Evolutionary conservation across 2,113 vertebrate species (phyloP).

Genomic region (Aegypius monachus): DNA sequence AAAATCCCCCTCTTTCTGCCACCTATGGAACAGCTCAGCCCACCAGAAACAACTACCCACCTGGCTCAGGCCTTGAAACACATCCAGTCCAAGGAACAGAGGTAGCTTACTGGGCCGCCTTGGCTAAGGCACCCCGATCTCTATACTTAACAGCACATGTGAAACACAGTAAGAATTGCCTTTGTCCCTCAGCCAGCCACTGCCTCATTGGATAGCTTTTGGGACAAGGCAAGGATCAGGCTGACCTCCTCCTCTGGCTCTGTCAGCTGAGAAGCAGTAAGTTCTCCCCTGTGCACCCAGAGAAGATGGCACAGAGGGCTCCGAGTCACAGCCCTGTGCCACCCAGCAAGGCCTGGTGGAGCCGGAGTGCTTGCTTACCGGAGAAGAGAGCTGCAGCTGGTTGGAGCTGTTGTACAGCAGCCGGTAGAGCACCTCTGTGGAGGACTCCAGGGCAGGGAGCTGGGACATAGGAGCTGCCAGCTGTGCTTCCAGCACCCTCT

Average conservation of each 20-base stretch:
- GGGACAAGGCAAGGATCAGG: neutral
- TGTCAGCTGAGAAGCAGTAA: neutral
- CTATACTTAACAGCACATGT: neutral
- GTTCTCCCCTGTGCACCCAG: neutral
- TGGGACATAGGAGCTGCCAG: neutral
- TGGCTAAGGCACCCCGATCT: neutral
- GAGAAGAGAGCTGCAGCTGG: conserved; percentile 10
- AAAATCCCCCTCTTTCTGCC: neutral
- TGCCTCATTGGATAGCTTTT: neutral
- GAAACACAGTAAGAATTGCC: neutral
- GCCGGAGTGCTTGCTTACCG: neutral
- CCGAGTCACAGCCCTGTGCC: neutral
- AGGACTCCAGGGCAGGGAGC: conserved; percentile 9
- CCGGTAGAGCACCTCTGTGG: neutral
- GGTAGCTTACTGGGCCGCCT: neutral
- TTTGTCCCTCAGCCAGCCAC: neutral
- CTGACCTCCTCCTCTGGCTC: neutral
- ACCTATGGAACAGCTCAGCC: neutral
- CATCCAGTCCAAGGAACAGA: neutral
- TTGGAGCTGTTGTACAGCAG: conserved; percentile 11
- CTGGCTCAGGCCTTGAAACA: neutral
- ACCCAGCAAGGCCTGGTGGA: neutral
- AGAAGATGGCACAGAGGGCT: neutral
- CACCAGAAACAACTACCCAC: neutral
- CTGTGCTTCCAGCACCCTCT: neutral